Evolutionary conservation across 2,797 vertebrate species (phyloP), one percentile per base, ranked within the genome.

Genomic region (Sebastes taczanowskii): DNA sequence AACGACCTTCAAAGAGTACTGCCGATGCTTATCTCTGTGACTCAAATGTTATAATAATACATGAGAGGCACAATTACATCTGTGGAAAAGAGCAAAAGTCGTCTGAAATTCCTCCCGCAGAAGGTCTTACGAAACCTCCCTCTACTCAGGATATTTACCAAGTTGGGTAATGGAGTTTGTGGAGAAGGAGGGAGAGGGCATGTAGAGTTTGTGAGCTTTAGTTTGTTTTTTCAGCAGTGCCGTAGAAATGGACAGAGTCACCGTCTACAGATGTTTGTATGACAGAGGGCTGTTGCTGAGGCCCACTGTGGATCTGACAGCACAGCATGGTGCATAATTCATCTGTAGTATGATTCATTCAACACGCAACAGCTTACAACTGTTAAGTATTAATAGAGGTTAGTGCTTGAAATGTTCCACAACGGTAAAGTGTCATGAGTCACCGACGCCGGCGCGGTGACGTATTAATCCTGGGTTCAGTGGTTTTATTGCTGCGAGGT

Each of bases 321-420:
- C 81, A 59, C 68, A 74, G 74, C 56, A 38, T 49, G 29, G 78
- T 85, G 18, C 84, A 91, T 92, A 38, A 94, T 92, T 93, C 6
- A 90, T 89, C 79, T 84, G 13, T 60, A 68, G 74, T 49, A 78
- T 88, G 86, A 94, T 86, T 90, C 77, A 86, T 79, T 76, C 63
- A 64, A 77, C 60, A 55, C 34, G 70, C 71, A 76, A 74, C 77
- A 71, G 80, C 81, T 90, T 83, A 81, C 67, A 63, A 62, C 56
- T 61, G 71, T 92, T 74, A 89, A 91, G 72, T 88, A 91, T 93
- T 92, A 85, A 91, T 85, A 77, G 88, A 83, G 77, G 62, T 66
- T 66, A 59, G 52, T 65, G 34, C 55, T 77, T 83, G 34, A 74
- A 80, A 84, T 72, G 79, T 74, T 78, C 38, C 58, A 71, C 52